Base-by-base conservation (phyloP, 2,113 vertebrate genomes). In the Terrapene triunguis region DNA sequence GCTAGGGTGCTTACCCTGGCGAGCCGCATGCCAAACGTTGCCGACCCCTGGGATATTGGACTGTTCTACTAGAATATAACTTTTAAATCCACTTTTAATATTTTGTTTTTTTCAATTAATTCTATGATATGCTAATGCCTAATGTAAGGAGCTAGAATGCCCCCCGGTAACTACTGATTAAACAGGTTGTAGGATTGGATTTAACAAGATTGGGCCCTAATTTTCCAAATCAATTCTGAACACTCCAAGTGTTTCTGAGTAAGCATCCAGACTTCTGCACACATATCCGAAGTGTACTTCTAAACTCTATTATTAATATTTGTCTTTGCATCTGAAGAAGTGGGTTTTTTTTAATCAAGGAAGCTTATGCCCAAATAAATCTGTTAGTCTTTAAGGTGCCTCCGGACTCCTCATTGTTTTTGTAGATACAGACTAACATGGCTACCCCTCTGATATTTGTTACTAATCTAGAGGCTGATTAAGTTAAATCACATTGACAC, bases 391-490 rank as follows among this genome's bases (percentile, higher is more conserved):
- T 21, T 53, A 53, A 53, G 51, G 2, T 53, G 51, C 51, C 51
- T 21, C 51, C 1, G 6, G 51, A 53, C 19, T 21, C 51, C 7
- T 50, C 13, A 5, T 21, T 21, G 51, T 21, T 53, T 53, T 21
- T 53, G 6, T 21, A 21, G 51, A 21, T 53, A 19, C 51, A 53
- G 51, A 53, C 51, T 53, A 53, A 53, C 19, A 19, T 3, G 51
- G 19, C 19, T 53, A 53, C 51, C 6, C 19, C 19, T 53, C 51
- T 53, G 51, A 53, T 53, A 53, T 19, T 42, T 76, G 38, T 95
- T 78, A 78, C 62, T 86, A 84, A 53, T 92, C 78, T 44, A 87
- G 84, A 94, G 93, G 29, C 44, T 92, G 62, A 80, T 89, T 92
- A 94, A 92, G 94, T 42, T 76, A 44, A 76, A 76, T 27, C 21